Conservation (phyloP, 2,113 vertebrate species). For the Meles meles region DNA sequence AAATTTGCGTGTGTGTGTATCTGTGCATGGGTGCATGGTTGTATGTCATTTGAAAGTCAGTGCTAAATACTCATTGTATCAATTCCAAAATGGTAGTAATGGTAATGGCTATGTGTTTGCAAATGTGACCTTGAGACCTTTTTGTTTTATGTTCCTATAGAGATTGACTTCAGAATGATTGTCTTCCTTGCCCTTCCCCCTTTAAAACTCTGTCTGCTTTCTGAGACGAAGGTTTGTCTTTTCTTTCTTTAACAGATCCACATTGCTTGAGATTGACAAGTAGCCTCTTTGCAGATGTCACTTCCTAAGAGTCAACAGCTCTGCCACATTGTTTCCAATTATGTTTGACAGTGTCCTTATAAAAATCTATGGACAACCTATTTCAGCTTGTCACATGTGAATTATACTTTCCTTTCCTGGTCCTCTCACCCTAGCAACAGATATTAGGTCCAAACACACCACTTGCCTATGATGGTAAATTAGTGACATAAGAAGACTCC, state of each 20-base stretch:
- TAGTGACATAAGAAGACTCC: background rate
- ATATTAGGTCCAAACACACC: background rate
- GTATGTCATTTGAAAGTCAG: background rate
- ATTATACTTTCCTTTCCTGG: background rate
- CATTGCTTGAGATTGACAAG: constrained; percentile 38
- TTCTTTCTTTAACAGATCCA: background rate
- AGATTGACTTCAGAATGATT: background rate
- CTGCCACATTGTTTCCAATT: constrained; percentile 59
- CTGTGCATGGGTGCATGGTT: background rate
- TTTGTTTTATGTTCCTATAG: background rate
- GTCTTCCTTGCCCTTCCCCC: background rate
- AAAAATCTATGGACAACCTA: constrained; percentile 48
- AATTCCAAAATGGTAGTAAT: background rate
- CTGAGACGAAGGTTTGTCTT: background rate
- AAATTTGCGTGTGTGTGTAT: background rate
- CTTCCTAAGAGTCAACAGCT: constrained; percentile 36
- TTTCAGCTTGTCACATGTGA: constrained; percentile 55
- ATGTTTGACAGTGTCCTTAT: constrained; percentile 62
- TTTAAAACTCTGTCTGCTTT: background rate
- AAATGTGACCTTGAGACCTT: background rate
- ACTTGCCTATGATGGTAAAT: background rate
- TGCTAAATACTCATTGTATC: background rate
- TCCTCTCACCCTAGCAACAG: background rate
- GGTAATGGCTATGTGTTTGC: background rate
- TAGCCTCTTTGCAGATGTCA: constrained; percentile 51